A percentile compares a stretch with the other conserved stretches of the same genome.
Conservation (phyloP, 2,888 invertebrate genomes). For the Galeopsomyia nigrocyanea region DNA sequence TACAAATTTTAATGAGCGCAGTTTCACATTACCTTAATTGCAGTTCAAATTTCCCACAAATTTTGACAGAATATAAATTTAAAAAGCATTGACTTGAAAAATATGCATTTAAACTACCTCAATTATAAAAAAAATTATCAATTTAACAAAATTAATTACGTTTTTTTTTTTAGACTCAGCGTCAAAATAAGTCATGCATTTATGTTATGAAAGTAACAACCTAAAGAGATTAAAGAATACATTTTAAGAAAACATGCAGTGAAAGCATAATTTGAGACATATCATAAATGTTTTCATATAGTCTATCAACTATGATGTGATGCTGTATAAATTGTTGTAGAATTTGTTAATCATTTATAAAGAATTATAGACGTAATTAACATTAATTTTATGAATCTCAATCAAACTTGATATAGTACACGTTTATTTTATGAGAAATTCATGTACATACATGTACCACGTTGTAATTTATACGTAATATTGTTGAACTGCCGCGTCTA, state of each 20-base stretch:
- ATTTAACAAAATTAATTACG: constrained; percentile 2
- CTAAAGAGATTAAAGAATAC: constrained; percentile 33
- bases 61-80: not conserved
- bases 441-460: constrained; percentile 22
- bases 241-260: constrained; percentile 20
- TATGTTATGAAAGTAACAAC: constrained; percentile 11
- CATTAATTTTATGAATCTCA: constrained; percentile 24
- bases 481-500: constrained; percentile 47
- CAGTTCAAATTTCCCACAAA: no score
- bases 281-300: constrained; percentile 40
- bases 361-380: constrained; percentile 25
- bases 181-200: constrained; percentile 28
- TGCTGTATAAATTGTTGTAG: constrained; percentile 30
- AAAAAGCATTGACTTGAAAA: constrained; percentile 24
- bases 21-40: constrained; percentile 16
- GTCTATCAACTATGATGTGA: constrained; percentile 43
- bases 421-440: constrained; percentile 17
- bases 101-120: constrained; percentile 35
- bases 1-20: constrained; percentile 22
- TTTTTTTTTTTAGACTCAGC: constrained; percentile 12
- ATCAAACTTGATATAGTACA: constrained; percentile 23
- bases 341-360: constrained; percentile 28
- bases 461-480: constrained; percentile 44
- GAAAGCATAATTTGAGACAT: constrained; percentile 40
- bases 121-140: constrained; percentile 33